Conservation (phyloP, 2,797 vertebrate genomes). For the Spheniscus humboldti region DNA sequence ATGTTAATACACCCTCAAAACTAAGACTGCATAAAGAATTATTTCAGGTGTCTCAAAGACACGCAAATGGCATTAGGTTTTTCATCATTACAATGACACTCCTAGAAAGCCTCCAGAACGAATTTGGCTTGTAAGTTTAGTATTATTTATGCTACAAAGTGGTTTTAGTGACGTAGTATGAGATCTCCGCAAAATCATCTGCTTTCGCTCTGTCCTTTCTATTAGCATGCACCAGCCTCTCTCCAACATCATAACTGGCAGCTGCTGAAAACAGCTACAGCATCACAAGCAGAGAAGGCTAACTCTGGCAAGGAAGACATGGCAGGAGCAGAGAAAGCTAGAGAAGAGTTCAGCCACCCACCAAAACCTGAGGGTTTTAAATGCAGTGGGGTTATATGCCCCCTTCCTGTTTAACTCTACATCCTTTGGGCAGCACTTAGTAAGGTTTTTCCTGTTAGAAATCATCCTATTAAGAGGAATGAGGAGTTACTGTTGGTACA, state of each 20-base stretch:
- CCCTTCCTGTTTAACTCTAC: background rate
- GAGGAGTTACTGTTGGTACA: background rate
- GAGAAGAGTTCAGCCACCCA: background rate
- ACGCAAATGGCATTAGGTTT: background rate
- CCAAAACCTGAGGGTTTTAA: background rate
- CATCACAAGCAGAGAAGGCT: background rate
- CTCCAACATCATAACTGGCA: background rate
- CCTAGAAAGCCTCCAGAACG: background rate
- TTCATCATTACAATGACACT: background rate
- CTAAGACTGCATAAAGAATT: background rate
- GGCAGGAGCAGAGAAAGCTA: background rate
- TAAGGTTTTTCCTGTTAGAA: background rate
- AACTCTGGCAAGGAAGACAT: background rate
- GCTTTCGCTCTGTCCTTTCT: background rate
- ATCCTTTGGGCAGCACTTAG: background rate
- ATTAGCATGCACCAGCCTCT: background rate
- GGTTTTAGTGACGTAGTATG: rapidly evolving
- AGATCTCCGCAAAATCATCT: background rate
- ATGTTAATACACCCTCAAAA: background rate
- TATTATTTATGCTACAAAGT: background rate
- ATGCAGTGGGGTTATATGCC: background rate
- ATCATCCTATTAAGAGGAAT: background rate
- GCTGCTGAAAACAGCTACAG: background rate
- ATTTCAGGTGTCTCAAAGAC: background rate
- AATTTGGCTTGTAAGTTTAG: background rate